Base-by-base conservation (phyloP, 2,888 invertebrate genomes). In the Yponomeuta evonymella region DNA sequence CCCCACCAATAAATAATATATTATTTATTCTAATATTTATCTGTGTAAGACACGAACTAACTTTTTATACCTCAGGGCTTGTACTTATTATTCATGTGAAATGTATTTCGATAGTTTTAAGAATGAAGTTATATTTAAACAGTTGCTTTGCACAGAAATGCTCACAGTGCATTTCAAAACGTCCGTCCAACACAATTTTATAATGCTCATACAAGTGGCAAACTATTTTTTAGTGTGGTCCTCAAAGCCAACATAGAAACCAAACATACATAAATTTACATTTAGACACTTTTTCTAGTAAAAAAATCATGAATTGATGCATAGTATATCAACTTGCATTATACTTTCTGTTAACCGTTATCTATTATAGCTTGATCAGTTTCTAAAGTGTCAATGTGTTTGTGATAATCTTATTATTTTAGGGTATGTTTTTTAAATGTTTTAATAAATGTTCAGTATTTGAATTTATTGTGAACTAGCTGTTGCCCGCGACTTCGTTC, bases 1-100 rank as follows among this genome's bases (percentile, higher is more conserved):
- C 12, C 64, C 33, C 68, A 71, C 65, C 70, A 71, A 70, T 73
- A 70, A 71, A 70, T 73, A 70, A 66, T 70, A 66, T 70, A n/a
- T 67, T 43, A 29, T n/a, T 23, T 64, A 67, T 71, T 72, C 62
- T 73, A 70, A 69, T 70, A 71, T 70, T 72, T 72, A 73, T 70
- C 70, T 43, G 70, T 73, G 63, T 63, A 51, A 29, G 67, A 48
- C 69, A 36, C n/a, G 67, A 36, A 72, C 71, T 69, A 71, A 72
- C 67, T 23, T 30, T 43, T 15, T 51, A 43, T 67, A 68, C 68
- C 68, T 68, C 68, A 68, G 51, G 68, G 68, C 48, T 12, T 51
- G 68, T 68, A 68, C 68, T 68, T 68, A 48, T 51, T 68, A 5
- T 23, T 48, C 36, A 12, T 9, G 6, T 36, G 29, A 43, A 30